These are phyloP conservation scores for Tyrannus savana DNA, from an alignment of 2,113 vertebrate genomes.

Conservation along the genomic window DNA sequence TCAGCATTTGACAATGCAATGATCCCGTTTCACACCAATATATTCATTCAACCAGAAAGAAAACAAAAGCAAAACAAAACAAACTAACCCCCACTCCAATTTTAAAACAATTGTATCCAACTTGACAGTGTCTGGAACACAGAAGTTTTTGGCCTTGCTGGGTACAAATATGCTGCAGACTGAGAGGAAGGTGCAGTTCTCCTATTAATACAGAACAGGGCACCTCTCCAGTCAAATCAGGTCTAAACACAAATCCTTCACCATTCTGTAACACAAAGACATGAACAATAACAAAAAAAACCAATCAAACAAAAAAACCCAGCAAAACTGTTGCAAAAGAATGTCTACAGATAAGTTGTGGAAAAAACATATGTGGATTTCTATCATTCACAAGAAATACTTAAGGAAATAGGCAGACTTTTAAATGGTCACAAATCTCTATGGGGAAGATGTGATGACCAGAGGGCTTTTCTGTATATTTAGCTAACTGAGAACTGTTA, in stretches of 20 bases:
- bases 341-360: neutral
- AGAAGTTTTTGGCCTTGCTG: neutral
- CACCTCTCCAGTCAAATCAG: neutral
- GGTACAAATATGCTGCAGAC: fast-evolving
- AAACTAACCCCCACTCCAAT: neutral
- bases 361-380: neutral
- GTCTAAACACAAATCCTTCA: neutral
- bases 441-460: neutral
- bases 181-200: neutral
- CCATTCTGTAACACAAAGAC: neutral
- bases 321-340: neutral
- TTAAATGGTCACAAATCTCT: neutral
- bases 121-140: neutral
- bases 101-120: neutral
- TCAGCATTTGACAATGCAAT: neutral
- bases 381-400: neutral
- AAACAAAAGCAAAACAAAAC: neutral
- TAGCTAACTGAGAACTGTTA: neutral
- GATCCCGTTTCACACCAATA: neutral
- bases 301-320: neutral
- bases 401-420: neutral
- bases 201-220: neutral
- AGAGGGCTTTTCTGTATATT: neutral
- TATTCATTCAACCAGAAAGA: neutral
- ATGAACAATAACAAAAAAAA: neutral